Evolutionary conservation across 2,113 vertebrate species (phyloP), one percentile per base, ranked within the genome.

Genomic region (Nipponia nippon): DNA sequence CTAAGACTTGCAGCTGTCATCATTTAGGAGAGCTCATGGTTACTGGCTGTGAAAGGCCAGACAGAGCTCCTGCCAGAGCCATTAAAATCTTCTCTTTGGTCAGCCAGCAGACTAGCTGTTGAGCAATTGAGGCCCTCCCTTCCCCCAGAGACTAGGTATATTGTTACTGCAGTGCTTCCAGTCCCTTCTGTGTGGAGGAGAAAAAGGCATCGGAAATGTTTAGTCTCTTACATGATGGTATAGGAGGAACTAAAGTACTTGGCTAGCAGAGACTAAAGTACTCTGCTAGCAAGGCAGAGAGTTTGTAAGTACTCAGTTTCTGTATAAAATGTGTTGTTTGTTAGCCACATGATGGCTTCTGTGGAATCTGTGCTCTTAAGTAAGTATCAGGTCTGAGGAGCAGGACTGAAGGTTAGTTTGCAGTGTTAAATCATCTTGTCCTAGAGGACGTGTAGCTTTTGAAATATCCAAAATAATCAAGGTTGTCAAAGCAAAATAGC

Each of bases 31-130:
- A 82, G 29, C 72, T 89, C 50, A 38, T 34, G 13, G n/a, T 84
- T 91, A 49, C 78, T 96, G 93, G 73, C 96, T 93, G 65, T 93
- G 93, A 89, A 95, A 87, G 83, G 52, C 69, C 53, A 69, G 83
- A 95, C 69, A 40, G 52, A 55, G 23, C 34, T 82, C 34, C 49
- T 93, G 93, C 92, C 90, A 93, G 78, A 73, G 79, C 46, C 23
- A 5, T 6, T 40, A 38, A 93, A 88, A 52, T 84, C 81, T 40
- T 65, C 36, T 52, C 17, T 62, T 44, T 85, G 83, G 40, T 72
- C 82, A 77, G 87, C 85, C 75, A 90, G 87, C 70, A 92, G 92
- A 76, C 66, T 36, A 19, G 47, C 52, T 81, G 16, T 66, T 78
- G 79, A 81, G 76, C 78, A 80, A 79, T 69, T 36, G 58, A 86